These are phyloP conservation scores for Ichneumoninae sp. DNA, from an alignment of 2,888 invertebrate genomes.

Conservation along the genomic window DNA sequence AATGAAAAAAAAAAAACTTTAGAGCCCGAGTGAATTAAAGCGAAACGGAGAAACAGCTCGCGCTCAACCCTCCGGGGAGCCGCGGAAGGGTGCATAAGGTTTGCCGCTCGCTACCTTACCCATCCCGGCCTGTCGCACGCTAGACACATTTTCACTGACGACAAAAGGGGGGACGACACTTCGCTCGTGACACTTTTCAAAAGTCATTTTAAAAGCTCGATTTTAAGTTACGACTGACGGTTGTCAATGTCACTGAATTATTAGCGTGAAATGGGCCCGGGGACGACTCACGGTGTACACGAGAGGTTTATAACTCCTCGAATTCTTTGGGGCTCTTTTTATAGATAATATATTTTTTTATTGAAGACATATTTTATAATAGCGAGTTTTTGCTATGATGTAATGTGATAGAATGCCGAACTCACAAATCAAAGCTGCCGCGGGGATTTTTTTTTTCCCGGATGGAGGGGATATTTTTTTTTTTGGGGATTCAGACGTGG, in stretches of 20 bases:
- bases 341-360: constrained; percentile 20
- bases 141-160: constrained; percentile 37
- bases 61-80: constrained; percentile 39
- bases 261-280: constrained; percentile 47
- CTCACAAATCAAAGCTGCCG: constrained; percentile 45
- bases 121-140: constrained; percentile 6
- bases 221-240: constrained; percentile 34
- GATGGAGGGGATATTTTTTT: neutral
- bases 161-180: neutral
- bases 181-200: constrained; percentile 56
- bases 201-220: constrained; percentile 50
- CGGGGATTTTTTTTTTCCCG: constrained; percentile 9
- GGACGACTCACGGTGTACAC: constrained; percentile 10
- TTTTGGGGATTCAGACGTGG: constrained; percentile 50
- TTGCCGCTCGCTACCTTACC: constrained; percentile 25
- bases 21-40: constrained; percentile 82
- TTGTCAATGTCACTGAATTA: constrained; percentile 55
- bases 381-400: neutral
- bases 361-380: constrained; percentile 19
- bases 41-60: constrained; percentile 66
- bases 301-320: neutral
- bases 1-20: constrained; percentile 68
- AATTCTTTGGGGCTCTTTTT: constrained; percentile 9
- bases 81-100: constrained; percentile 71
- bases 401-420: constrained; percentile 1